phyloP scores from a whole-genome alignment of 2,888 invertebrate species.

The Polyommatus iphigenia region DNA sequence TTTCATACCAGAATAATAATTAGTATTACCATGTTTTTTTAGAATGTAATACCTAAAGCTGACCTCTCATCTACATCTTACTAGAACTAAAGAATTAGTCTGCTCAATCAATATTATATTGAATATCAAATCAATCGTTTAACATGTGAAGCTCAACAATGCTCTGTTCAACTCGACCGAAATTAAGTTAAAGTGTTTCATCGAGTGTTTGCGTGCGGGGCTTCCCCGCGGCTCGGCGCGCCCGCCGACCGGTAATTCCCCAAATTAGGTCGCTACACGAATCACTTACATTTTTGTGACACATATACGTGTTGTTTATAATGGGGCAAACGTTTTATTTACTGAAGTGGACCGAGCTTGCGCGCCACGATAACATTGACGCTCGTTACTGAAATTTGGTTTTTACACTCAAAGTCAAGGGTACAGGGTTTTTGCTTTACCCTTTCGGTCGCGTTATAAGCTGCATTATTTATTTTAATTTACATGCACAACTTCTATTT shows the following conservation, averaged over 20 bases:
- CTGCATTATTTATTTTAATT: background rate
- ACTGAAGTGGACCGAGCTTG: slow-evolving; percentile 15
- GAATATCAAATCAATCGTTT: background rate
- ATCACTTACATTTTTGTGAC: slow-evolving; percentile 15
- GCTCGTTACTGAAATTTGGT: background rate
- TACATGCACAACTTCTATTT: background rate
- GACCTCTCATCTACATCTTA: background rate
- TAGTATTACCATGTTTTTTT: too few species aligned
- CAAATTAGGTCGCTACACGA: slow-evolving; percentile 13
- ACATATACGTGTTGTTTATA: slow-evolving; percentile 20
- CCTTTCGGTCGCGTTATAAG: background rate
- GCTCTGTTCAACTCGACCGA: background rate
- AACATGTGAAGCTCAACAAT: background rate
- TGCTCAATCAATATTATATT: too few species aligned
- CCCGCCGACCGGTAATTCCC: background rate
- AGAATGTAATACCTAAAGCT: too few species aligned
- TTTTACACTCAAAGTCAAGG: slow-evolving; percentile 3
- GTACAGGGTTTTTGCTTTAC: background rate
- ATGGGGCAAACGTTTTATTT: background rate
- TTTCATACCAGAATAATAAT: too few species aligned
- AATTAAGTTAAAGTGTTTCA: slow-evolving; percentile 24
- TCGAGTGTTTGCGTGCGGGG: slow-evolving; percentile 1
- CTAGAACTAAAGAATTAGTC: background rate
- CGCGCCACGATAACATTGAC: background rate
- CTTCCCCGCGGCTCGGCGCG: background rate